Percentiles rank a stretch among this genome's conserved stretches.
These are phyloP conservation scores for Piaya cayana DNA, from an alignment of 2,113 vertebrate genomes.

Conservation along the genomic window DNA sequence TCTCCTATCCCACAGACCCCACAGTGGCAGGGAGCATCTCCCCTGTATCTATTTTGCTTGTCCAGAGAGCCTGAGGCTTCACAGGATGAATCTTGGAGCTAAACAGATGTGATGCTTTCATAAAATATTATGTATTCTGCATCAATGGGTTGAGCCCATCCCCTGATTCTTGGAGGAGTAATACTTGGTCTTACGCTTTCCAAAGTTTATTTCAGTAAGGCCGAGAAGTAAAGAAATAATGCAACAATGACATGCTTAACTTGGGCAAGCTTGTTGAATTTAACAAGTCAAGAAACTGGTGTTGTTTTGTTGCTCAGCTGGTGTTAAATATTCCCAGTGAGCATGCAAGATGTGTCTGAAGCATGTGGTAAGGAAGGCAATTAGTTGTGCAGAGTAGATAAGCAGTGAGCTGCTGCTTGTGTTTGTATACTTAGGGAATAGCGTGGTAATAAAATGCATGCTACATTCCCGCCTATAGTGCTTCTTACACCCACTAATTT, in stretches of 20 bases:
- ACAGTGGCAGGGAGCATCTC: accelerated
- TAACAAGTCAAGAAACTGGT: background rate
- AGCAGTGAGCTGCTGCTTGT: accelerated
- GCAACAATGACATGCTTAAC: background rate
- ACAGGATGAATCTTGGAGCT: background rate
- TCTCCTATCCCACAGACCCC: too few relatives aligned
- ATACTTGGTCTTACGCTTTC: background rate
- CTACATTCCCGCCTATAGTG: background rate
- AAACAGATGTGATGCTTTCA: background rate
- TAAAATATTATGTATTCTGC: accelerated
- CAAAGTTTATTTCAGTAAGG: background rate
- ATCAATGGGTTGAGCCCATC: background rate
- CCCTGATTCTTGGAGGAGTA: background rate
- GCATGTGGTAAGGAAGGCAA: background rate
- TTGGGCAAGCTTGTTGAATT: background rate
- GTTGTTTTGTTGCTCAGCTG: background rate
- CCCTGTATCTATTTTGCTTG: accelerated
- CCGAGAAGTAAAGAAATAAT: background rate
- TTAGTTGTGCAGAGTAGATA: background rate
- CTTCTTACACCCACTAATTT: background rate
- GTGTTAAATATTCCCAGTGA: background rate
- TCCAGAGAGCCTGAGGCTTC: background rate
- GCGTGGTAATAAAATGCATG: accelerated
- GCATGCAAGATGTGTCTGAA: background rate
- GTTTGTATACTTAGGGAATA: background rate